Evolutionary conservation across 2,113 vertebrate species (phyloP).

Genomic region (Brachypodius melanocephalos): DNA sequence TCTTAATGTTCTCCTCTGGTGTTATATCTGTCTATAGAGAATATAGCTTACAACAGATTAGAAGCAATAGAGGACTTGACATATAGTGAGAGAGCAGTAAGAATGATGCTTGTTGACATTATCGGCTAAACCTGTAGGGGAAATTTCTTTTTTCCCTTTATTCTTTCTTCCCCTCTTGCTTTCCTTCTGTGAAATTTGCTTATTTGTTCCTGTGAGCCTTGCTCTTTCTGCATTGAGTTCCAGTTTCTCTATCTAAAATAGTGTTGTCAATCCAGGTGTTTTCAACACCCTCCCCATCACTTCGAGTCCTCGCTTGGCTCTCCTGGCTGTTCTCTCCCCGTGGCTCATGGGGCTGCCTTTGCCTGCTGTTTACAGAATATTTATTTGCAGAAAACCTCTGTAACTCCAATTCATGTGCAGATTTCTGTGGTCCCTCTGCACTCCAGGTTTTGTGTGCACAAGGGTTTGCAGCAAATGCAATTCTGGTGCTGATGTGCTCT

Average conservation of each 20-base stretch:
- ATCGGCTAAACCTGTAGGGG: constrained; percentile 72
- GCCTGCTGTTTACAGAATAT: constrained; percentile 44
- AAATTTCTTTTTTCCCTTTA: constrained; percentile 62
- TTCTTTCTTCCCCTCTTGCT: constrained; percentile 39
- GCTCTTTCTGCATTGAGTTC: constrained; percentile 27
- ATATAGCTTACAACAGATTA: constrained; percentile 75
- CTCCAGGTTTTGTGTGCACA: neutral
- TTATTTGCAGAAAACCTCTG: constrained; percentile 60
- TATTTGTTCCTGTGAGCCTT: constrained; percentile 53
- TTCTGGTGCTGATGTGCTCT: neutral
- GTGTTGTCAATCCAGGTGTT: constrained; percentile 62
- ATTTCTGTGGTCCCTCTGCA: neutral
- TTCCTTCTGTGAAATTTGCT: constrained; percentile 59
- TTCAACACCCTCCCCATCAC: constrained; percentile 18
- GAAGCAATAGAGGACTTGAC: constrained; percentile 70
- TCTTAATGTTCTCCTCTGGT: constrained; percentile 64
- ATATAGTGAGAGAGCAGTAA: constrained; percentile 37
- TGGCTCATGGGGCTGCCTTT: constrained; percentile 8
- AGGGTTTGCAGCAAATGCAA: neutral
- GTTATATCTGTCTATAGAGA: constrained; percentile 70
- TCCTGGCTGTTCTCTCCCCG: neutral
- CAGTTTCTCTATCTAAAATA: constrained; percentile 59
- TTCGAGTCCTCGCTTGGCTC: neutral
- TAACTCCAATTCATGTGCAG: constrained; percentile 30
- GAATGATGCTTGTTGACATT: constrained; percentile 70